These are phyloP conservation scores for Hydroisotoma schaefferi DNA, from an alignment of 2,888 invertebrate species.

Conservation along the genomic window DNA sequence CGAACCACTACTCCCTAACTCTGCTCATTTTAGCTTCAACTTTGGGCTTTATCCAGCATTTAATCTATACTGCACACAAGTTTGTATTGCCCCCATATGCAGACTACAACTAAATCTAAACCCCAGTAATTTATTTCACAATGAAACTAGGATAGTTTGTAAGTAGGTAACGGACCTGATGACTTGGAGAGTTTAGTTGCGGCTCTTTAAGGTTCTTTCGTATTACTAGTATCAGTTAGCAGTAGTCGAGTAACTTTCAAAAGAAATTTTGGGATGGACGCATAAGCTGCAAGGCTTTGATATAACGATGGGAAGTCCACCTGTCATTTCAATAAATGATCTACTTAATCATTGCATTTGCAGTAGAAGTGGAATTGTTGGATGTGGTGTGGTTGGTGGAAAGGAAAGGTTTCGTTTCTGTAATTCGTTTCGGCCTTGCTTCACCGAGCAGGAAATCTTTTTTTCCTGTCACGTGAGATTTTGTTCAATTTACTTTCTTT, in stretches of 20 bases:
- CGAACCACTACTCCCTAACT: not conserved
- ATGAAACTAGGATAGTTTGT: too few relatives aligned
- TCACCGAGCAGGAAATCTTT: not conserved
- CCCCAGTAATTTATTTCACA: not conserved
- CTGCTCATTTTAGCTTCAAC: slow-evolving; percentile 1
- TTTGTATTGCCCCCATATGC: slow-evolving; percentile 8
- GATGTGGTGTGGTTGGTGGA: not conserved
- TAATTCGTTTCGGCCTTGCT: slow-evolving; percentile 1
- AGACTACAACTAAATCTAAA: not conserved
- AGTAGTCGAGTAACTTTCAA: not conserved
- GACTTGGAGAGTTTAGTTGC: not conserved
- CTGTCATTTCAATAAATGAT: slow-evolving; percentile 10
- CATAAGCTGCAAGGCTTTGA: too few relatives aligned
- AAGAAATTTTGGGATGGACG: too few relatives aligned
- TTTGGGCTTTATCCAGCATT: slow-evolving; percentile 4
- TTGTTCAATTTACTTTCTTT: not conserved
- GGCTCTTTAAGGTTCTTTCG: not conserved
- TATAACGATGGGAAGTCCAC: not conserved
- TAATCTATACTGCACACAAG: slow-evolving; percentile 10
- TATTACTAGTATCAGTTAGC: not conserved
- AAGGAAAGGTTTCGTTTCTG: not conserved
- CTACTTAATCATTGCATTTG: slow-evolving; percentile 6
- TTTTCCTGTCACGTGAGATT: slow-evolving; percentile 4
- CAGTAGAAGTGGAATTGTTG: not conserved
- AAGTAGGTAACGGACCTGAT: not conserved